phyloP scores from a whole-genome alignment of 2,113 vertebrate species.

The Xiphophorus couchianus region DNA sequence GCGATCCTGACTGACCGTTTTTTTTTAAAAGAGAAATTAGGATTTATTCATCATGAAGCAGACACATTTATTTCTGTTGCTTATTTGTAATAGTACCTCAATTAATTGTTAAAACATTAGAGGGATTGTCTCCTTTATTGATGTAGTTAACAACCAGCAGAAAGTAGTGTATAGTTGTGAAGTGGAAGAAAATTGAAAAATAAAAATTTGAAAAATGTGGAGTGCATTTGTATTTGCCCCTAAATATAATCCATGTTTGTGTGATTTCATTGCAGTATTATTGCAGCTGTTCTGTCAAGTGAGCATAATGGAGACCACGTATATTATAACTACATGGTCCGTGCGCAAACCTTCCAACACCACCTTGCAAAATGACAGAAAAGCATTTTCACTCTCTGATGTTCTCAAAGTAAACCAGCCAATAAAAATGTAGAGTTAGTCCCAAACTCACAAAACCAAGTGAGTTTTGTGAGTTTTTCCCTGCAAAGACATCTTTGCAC shows the following conservation, averaged over 20 bases:
- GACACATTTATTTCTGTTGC: neutral
- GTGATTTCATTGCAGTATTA: neutral
- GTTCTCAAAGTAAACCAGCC: slow-evolving; percentile 8
- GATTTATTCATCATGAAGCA: neutral
- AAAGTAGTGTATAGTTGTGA: neutral
- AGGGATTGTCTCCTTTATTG: neutral
- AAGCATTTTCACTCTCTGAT: slow-evolving; percentile 55
- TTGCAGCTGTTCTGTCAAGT: neutral
- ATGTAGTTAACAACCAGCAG: neutral
- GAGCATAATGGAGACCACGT: neutral
- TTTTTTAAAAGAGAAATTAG: neutral
- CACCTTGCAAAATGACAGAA: slow-evolving; percentile 63
- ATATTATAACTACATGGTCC: neutral
- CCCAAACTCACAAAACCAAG: slow-evolving; percentile 10
- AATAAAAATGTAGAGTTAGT: slow-evolving; percentile 24
- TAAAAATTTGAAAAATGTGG: no score
- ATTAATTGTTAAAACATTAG: neutral
- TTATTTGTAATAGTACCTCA: neutral
- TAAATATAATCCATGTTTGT: neutral
- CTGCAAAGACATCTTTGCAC: neutral
- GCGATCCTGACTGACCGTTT: neutral
- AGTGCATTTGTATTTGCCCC: no score
- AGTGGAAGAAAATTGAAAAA: neutral
- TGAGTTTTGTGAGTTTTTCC: no score
- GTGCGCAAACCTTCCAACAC: neutral